These are phyloP conservation scores for Tortrix viridana DNA, from an alignment of 2,888 invertebrate species.

Conservation along the genomic window DNA sequence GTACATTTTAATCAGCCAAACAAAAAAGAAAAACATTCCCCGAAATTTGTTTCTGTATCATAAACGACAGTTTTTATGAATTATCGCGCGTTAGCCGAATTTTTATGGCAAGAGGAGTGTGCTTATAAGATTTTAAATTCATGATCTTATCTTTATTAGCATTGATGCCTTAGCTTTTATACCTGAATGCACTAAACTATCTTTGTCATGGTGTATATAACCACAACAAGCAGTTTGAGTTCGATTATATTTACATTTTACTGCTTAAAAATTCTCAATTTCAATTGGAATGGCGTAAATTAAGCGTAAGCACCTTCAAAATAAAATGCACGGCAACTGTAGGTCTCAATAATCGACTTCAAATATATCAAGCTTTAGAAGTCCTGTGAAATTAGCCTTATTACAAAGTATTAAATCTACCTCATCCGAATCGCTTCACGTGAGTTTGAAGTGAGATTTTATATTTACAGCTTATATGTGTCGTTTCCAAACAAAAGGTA, in stretches of 20 bases:
- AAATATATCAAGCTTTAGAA: too few relatives aligned
- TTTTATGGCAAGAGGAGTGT: slow-evolving; percentile 23
- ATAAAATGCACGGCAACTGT: neutral
- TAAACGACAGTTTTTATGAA: slow-evolving; percentile 68
- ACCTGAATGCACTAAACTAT: slow-evolving; percentile 20
- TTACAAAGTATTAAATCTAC: too few relatives aligned
- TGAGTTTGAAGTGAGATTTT: too few relatives aligned
- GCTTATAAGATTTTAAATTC: slow-evolving; percentile 23
- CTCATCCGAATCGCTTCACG: too few relatives aligned
- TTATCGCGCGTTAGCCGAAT: slow-evolving; percentile 45
- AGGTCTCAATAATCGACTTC: neutral
- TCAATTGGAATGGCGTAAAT: slow-evolving; percentile 1
- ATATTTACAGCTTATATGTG: too few relatives aligned
- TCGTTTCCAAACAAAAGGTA: too few relatives aligned
- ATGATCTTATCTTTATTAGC: slow-evolving; percentile 34
- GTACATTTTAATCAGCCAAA: slow-evolving; percentile 80
- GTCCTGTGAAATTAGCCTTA: too few relatives aligned
- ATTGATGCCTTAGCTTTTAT: slow-evolving; percentile 25
- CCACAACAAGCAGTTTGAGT: slow-evolving; percentile 5
- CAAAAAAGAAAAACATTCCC: slow-evolving; percentile 69
- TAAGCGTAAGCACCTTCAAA: neutral
- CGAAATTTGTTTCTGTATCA: slow-evolving; percentile 73
- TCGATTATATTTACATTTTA: slow-evolving; percentile 14
- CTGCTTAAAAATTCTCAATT: slow-evolving; percentile 1
- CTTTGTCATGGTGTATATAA: slow-evolving; percentile 2